Percentiles rank a stretch among this genome's conserved stretches.
phyloP scores from a whole-genome alignment of 2,797 vertebrate species.

The Potorous gilbertii region DNA sequence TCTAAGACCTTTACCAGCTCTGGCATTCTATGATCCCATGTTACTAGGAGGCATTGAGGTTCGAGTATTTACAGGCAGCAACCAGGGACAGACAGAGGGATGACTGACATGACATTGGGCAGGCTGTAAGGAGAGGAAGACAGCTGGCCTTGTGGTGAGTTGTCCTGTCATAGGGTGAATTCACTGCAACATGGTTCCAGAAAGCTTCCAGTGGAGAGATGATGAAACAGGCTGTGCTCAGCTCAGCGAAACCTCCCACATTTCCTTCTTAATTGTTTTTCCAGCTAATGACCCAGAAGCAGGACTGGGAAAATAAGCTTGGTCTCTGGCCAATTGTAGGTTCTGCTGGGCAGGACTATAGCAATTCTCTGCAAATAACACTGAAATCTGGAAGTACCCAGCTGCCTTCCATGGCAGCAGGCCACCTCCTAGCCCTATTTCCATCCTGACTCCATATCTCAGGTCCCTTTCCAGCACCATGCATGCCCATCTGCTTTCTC shows the following conservation, averaged over 20 bases:
- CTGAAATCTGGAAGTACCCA: not conserved
- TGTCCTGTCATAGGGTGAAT: not conserved
- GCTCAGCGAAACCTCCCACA: not conserved
- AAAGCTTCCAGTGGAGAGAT: not conserved
- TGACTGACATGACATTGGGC: too few species aligned
- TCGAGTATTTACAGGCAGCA: too few species aligned
- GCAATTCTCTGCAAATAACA: not conserved
- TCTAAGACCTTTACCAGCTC: too few species aligned
- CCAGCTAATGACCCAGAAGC: not conserved
- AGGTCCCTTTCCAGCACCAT: not conserved
- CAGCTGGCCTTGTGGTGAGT: too few species aligned
- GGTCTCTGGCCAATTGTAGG: not conserved
- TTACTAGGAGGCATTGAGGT: too few species aligned
- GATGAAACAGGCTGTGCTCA: not conserved
- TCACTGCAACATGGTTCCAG: not conserved
- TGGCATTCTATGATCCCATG: too few species aligned
- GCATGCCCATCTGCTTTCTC: not conserved
- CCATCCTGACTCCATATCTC: not conserved
- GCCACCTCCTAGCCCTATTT: not conserved
- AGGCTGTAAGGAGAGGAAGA: too few species aligned
- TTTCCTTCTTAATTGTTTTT: not conserved
- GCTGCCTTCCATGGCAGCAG: not conserved
- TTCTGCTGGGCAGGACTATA: not conserved
- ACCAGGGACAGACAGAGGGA: too few species aligned
- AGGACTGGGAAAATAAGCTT: not conserved